phyloP scores from a whole-genome alignment of 2,888 invertebrate genomes.

The Nycteola revayana region DNA sequence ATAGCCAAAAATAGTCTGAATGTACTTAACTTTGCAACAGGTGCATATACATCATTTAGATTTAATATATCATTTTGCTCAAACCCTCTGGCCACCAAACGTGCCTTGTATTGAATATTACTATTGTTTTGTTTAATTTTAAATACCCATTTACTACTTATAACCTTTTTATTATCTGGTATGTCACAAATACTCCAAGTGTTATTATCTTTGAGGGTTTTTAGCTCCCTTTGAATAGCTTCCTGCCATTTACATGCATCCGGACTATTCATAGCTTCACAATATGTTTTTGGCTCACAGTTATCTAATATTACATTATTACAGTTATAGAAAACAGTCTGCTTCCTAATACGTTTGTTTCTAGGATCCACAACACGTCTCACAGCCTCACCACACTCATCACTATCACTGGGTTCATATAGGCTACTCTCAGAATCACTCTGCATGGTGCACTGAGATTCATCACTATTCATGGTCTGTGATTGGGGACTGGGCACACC shows the following conservation, averaged over 20 bases:
- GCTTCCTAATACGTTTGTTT: conserved; percentile 1
- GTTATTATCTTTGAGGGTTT: conserved; percentile 22
- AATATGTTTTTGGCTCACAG: conserved; percentile 15
- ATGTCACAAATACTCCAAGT: conserved; percentile 17
- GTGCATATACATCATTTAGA: conserved; percentile 17
- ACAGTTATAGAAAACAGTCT: conserved; percentile 4
- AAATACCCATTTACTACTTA: conserved; percentile 34
- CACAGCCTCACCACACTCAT: neutral
- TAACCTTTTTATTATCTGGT: conserved; percentile 11
- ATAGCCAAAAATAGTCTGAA: conserved; percentile 15
- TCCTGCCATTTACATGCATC: conserved; percentile 20
- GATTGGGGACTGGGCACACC: neutral
- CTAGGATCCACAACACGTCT: neutral
- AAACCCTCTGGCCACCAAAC: conserved; percentile 22
- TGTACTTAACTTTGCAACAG: conserved; percentile 20
- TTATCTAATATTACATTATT: neutral
- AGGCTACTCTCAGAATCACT: conserved; percentile 1
- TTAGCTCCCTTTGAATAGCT: conserved; percentile 20
- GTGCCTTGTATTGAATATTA: conserved; percentile 21
- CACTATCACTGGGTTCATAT: conserved; percentile 3
- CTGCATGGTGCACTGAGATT: neutral
- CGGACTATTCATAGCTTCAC: conserved; percentile 18
- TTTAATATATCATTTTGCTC: conserved; percentile 13
- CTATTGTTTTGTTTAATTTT: conserved; percentile 18
- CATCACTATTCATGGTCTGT: neutral